Conservation (phyloP, 2,888 invertebrate genomes). For the Tipula lateralis region DNA sequence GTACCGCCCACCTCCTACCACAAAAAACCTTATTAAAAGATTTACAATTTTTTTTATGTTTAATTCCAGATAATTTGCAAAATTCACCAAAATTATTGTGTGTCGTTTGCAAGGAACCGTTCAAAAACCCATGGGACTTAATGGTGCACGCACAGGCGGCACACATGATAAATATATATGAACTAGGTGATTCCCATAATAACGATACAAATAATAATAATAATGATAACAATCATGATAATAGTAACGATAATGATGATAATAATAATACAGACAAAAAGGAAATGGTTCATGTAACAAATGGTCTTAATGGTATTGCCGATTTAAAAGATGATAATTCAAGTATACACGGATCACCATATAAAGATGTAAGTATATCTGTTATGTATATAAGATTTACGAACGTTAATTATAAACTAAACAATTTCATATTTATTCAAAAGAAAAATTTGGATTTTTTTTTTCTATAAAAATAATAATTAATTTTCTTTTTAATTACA, state of each 20-base stretch:
- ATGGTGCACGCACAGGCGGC: conserved; percentile 67
- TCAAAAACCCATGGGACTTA: conserved; percentile 63
- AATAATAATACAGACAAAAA: neutral
- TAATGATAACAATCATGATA: conserved; percentile 25
- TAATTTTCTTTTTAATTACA: neutral
- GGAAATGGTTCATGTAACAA: neutral
- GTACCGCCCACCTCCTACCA: neutral
- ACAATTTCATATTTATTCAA: neutral
- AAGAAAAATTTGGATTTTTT: neutral
- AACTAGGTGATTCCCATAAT: conserved; percentile 49
- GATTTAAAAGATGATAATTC: conserved; percentile 26
- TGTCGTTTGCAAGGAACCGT: conserved; percentile 63
- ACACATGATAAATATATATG: conserved; percentile 66
- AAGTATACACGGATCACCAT: conserved; percentile 29
- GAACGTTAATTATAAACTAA: neutral
- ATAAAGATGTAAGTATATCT: conserved; percentile 27
- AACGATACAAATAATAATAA: conserved; percentile 31
- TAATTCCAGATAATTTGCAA: conserved; percentile 38
- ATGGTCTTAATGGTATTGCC: neutral
- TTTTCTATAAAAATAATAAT: neutral
- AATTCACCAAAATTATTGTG: conserved; percentile 55
- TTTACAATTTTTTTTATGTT: neutral
- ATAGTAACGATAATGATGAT: neutral
- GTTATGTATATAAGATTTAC: too few relatives aligned
- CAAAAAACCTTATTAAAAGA: neutral